Percentiles rank a stretch among this genome's conserved stretches.
phyloP scores from a whole-genome alignment of 2,113 vertebrate species.

The Antechinus flavipes region DNA sequence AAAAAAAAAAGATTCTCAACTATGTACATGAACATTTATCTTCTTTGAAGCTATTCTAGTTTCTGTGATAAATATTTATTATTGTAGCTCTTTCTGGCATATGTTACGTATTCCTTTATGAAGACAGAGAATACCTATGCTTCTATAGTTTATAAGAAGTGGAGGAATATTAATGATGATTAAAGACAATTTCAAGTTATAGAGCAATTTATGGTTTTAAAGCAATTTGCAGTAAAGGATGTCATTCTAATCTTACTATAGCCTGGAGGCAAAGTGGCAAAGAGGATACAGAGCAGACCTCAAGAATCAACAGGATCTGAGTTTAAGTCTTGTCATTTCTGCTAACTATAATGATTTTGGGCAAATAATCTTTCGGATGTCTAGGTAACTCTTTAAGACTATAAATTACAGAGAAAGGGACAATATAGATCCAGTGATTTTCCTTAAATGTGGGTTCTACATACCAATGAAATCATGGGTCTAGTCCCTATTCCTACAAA shows the following conservation, averaged over 20 bases:
- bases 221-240: background rate
- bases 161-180: background rate
- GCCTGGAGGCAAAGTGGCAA: background rate
- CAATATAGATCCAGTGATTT: background rate
- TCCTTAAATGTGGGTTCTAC: background rate
- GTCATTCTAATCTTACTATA: background rate
- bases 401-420: background rate
- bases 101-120: background rate
- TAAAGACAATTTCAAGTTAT: background rate
- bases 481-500: background rate
- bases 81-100: slow-evolving; percentile 6
- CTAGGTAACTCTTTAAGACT: background rate
- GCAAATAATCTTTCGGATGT: background rate
- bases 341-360: background rate
- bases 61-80: slow-evolving; percentile 19
- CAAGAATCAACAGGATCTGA: background rate
- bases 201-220: background rate
- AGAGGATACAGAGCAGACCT: background rate
- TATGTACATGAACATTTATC: background rate
- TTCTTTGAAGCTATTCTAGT: slow-evolving; percentile 9
- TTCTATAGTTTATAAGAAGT: slow-evolving; percentile 3
- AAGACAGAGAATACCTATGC: background rate
- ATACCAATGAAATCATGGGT: background rate
- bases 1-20: background rate
- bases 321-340: background rate